These are phyloP conservation scores for Sphaeramia orbicularis DNA, from an alignment of 2,797 vertebrate genomes.

Conservation along the genomic window DNA sequence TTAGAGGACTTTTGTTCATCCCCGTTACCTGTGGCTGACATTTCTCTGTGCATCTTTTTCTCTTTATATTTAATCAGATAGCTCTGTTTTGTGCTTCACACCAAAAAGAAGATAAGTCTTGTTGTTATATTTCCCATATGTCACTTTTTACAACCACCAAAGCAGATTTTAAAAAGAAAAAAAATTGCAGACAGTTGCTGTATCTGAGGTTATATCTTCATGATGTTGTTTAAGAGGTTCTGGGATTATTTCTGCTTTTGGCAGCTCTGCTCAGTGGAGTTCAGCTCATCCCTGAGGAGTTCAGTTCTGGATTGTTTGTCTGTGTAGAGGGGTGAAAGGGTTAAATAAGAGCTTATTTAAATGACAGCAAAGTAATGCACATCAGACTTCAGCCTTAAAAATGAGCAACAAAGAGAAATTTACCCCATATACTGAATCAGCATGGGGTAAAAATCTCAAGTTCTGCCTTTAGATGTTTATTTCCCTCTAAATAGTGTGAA, in stretches of 20 bases:
- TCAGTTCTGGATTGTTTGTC: background rate
- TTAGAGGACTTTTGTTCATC: slow-evolving; percentile 67
- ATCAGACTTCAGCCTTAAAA: background rate
- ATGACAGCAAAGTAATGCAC: background rate
- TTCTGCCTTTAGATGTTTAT: slow-evolving; percentile 50
- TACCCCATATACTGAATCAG: background rate
- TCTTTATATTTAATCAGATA: slow-evolving; percentile 22
- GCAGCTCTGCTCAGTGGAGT: slow-evolving; percentile 28
- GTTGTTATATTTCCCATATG: slow-evolving; percentile 5
- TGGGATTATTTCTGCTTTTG: slow-evolving; percentile 16
- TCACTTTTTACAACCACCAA: slow-evolving; percentile 16
- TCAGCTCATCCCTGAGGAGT: slow-evolving; percentile 15
- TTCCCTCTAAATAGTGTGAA: slow-evolving; percentile 50
- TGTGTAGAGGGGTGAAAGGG: slow-evolving; percentile 11
- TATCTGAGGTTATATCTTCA: slow-evolving; percentile 46
- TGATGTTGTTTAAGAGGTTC: slow-evolving; percentile 43
- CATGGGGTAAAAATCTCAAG: background rate
- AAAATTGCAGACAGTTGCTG: slow-evolving; percentile 6
- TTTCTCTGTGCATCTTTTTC: slow-evolving; percentile 9
- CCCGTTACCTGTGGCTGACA: slow-evolving; percentile 62
- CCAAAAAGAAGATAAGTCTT: background rate
- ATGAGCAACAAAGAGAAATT: background rate
- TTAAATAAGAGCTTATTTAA: background rate
- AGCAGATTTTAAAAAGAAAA: slow-evolving; percentile 5
- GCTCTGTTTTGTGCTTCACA: slow-evolving; percentile 1